Evolutionary conservation across 2,113 vertebrate genomes (phyloP).

Genomic region (rat (Rattus norvegicus)): GRCr8 NC_086025.1:119923001-119923500

Average conservation of each 20-base stretch:
- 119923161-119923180: neutral
- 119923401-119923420: neutral
- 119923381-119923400: neutral
- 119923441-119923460: neutral
- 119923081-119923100: neutral
- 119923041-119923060: neutral
- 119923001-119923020: too few species aligned
- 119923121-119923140: too few species aligned
- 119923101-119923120: neutral
- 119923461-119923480: neutral
- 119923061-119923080: neutral
- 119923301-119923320: neutral
- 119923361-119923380: neutral
- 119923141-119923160: neutral
- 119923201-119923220: neutral
- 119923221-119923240: neutral
- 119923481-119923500: neutral
- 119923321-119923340: neutral
- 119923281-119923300: neutral
- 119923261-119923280: neutral
- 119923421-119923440: neutral
- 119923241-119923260: too few species aligned
- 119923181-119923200: neutral
- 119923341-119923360: neutral
- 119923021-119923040: neutral